Conservation (phyloP, 2,113 vertebrate genomes). For the Hemicordylus capensis region DNA sequence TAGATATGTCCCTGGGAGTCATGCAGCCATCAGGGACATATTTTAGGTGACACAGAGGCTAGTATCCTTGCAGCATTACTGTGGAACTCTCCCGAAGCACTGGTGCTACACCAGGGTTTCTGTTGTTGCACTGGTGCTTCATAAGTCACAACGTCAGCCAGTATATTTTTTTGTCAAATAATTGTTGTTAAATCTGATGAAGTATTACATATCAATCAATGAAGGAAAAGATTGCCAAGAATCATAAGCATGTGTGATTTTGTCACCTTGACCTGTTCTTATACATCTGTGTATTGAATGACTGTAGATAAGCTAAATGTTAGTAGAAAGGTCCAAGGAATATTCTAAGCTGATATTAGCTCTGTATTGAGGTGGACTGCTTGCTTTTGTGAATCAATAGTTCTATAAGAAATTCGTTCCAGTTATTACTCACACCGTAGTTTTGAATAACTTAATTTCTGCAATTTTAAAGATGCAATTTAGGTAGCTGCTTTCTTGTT, state of each 20-base stretch:
- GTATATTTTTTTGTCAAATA: too few species aligned
- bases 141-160: too few species aligned
- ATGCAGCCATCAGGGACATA: too few species aligned
- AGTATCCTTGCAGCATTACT: too few species aligned
- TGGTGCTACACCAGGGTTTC: too few species aligned
- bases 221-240: not conserved
- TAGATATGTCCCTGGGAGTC: too few species aligned
- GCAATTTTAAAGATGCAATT: constrained; percentile 38
- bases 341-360: constrained; percentile 55
- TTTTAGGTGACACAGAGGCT: too few species aligned
- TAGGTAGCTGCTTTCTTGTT: constrained; percentile 38
- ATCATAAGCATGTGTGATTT: constrained; percentile 45
- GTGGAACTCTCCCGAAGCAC: too few species aligned
- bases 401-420: constrained; percentile 51
- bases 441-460: constrained; percentile 54
- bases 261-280: constrained; percentile 19
- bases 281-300: constrained; percentile 32
- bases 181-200: too few species aligned
- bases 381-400: constrained; percentile 54
- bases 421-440: constrained; percentile 57
- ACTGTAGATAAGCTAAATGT: constrained; percentile 54
- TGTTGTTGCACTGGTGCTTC: too few species aligned
- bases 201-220: not conserved
- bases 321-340: constrained; percentile 59
- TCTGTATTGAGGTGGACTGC: constrained; percentile 23